Evolutionary conservation across 1,140 invertebrate species (phyloP), one percentile per base, ranked within the genome.

Genomic region (Lepidurus arcticus): DNA sequence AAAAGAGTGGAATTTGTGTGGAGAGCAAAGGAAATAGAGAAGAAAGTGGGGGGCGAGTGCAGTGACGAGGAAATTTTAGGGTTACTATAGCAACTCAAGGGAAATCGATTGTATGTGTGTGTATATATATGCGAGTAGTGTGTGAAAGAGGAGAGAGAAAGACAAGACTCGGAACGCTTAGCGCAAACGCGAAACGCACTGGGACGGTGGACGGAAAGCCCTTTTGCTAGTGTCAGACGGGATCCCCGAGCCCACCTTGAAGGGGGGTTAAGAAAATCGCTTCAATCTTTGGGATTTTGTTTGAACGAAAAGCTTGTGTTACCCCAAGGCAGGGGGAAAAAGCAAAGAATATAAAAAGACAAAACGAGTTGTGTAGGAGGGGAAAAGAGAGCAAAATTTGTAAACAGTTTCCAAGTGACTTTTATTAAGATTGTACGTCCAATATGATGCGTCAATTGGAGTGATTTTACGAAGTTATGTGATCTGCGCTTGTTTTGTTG

Each of bases 1-100:
- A 65, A 65, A 65, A 65, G 53, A 65, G 53, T 65, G 53, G 53
- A 65, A 21, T 65, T 65, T n/a, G 53, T 65, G 53, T 65, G 53
- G 16, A 21, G n/a, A 65, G 34, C 34, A 34, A 34, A 16, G 53
- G 53, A 16, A 65, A 7, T 21, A 5, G 53, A 65, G 53, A 65
- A 65, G 53, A 65, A 65, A 65, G 53, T 65, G 53, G 53, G 21
- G 53, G 53, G 53, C 53, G 53, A 65, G 53, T 34, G 4, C 34
- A 34, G 34, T 3, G 34, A 4, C 34, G 34, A 34, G n/a, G 53
- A 9, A n/a, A 65, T 65, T 65, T 65, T 13, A 65, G 53, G 53
- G 53, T 65, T 65, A 65, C 53, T 65, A 65, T 65, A 65, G 53
- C 53, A 65, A 65, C 53, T 65, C 0, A n/a, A n/a, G 53, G 53